Evolutionary conservation across 53 echinoderm and acorn worm species (phyloP).

Genomic region (Actinopyga echinites): DNA sequence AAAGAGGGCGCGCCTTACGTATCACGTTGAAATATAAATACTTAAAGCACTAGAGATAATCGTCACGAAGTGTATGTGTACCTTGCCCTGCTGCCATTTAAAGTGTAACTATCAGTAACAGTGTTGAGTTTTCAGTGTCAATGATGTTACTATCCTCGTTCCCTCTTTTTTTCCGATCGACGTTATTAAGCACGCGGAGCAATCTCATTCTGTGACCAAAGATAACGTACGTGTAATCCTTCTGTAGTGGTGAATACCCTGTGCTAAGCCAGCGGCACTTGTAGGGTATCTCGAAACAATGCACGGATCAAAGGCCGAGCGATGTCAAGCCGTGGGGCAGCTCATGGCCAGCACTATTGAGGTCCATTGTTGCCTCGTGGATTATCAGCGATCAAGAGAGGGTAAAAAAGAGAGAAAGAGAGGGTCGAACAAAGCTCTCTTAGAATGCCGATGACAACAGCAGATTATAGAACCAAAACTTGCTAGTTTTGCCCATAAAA

Average conservation of each 20-base stretch:
- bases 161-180: no score
- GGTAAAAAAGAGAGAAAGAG: background rate
- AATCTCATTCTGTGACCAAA: no score
- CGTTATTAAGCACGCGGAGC: no score
- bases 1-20: no score
- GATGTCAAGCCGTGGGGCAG: conserved; percentile 6
- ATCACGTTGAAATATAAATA: no score
- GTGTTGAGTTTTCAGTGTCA: no score
- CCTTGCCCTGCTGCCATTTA: no score
- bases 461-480: background rate
- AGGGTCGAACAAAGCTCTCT: conserved; percentile 6
- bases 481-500: no score
- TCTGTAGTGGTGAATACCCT: background rate
- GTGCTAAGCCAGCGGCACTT: conserved; percentile 17
- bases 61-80: no score
- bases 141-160: no score
- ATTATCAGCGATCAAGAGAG: conserved; percentile 8
- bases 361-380: background rate
- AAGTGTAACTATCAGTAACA: no score
- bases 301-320: conserved; percentile 21
- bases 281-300: conserved; percentile 1
- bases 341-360: conserved; percentile 18
- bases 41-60: no score
- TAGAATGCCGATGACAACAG: conserved; percentile 2
- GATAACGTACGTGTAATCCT: background rate